Base-by-base conservation (phyloP, 2,888 invertebrate species). In the Hypomecis atomaria region DNA sequence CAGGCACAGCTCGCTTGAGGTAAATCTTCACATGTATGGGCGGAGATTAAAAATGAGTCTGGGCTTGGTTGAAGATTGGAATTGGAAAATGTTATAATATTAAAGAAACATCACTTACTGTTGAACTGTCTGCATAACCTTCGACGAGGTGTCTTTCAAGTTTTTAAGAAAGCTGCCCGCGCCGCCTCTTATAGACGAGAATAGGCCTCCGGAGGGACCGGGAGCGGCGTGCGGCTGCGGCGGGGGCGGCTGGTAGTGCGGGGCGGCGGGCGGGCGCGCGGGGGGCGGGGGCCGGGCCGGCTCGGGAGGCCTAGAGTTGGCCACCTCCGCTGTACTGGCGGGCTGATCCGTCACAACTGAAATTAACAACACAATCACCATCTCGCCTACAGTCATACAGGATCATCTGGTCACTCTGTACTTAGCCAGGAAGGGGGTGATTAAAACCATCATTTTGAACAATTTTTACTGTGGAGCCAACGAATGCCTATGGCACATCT, bases 41-140 rank as follows among this genome's bases (percentile, higher is more conserved):
- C n/a, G n/a, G n/a, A n/a, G n/a, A n/a, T n/a, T n/a, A n/a, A n/a
- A n/a, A n/a, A n/a, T n/a, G n/a, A n/a, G n/a, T n/a, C n/a, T n/a
- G n/a, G n/a, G n/a, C n/a, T n/a, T n/a, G n/a, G n/a, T n/a, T n/a
- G n/a, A n/a, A n/a, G n/a, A n/a, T n/a, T n/a, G n/a, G n/a, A n/a
- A n/a, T n/a, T n/a, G n/a, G n/a, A n/a, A n/a, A n/a, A 43, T 56
- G 23, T 8, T 13, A 6, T 42, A 45, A 6, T 1, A 48, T 34
- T 34, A 48, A 10, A 8, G 6, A 34, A 34, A 34, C 5, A 3
- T 56, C 52, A 94, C 95, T 94, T 83, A 96, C 94, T 98, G 97
- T 85, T 98, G 98, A 71, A 99, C 97, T 43, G 98, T 97, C 85
- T 99, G 98, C 96, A 99, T 98, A 47, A 99, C 98, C 93, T 98